Conservation (phyloP, 2,113 vertebrate species). For the Aegotheles bennettii region DNA sequence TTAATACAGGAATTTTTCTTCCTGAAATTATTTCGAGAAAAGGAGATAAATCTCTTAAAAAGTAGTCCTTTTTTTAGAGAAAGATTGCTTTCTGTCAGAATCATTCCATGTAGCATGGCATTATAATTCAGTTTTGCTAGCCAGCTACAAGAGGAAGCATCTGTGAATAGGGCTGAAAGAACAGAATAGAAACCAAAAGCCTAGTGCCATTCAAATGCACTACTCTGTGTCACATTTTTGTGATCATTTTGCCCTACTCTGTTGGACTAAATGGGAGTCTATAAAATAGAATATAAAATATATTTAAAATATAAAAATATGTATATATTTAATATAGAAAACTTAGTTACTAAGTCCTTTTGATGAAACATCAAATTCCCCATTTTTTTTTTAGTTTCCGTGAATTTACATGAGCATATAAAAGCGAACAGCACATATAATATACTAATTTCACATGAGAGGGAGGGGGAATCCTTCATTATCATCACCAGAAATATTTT, state of each 20-base stretch:
- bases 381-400: not conserved
- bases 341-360: not conserved
- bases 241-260: not conserved
- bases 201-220: not conserved
- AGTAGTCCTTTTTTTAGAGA: not conserved
- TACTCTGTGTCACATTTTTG: not conserved
- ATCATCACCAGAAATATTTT: constrained; percentile 12
- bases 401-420: not conserved
- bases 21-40: not conserved
- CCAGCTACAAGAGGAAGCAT: not conserved
- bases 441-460: not conserved
- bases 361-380: not conserved
- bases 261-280: not conserved
- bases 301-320: not conserved
- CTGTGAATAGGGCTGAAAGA: not conserved
- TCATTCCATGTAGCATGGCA: not conserved
- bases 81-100: not conserved
- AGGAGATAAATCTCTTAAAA: not conserved
- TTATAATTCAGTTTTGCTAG: constrained; percentile 2
- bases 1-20: not conserved
- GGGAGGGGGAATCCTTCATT: not conserved
- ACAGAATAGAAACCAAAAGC: not conserved
- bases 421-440: not conserved
- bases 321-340: not conserved
- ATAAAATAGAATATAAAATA: not conserved